Percentiles rank a stretch among this genome's conserved stretches.
These are phyloP conservation scores for Micrasema minimum DNA, from an alignment of 1,140 invertebrate genomes.

Conservation along the genomic window DNA sequence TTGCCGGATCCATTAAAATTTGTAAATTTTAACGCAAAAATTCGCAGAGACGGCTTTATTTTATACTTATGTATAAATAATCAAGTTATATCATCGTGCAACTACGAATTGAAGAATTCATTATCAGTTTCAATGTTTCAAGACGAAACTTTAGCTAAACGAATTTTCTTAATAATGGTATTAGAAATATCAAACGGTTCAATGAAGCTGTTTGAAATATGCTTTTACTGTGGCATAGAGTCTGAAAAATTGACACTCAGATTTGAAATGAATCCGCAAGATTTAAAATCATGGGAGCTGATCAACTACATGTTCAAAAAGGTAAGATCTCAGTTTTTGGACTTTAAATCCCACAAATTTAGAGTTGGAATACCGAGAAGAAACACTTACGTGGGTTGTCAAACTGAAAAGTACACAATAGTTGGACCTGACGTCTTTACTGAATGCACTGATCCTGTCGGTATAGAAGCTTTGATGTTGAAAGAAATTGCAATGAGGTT, in stretches of 20 bases:
- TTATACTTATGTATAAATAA: slow-evolving; percentile 24
- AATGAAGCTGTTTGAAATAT: slow-evolving; percentile 42
- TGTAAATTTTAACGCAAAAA: not conserved
- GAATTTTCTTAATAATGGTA: slow-evolving; percentile 9
- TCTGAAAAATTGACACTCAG: slow-evolving; percentile 31
- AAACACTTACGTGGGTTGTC: slow-evolving; percentile 34
- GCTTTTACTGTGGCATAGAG: slow-evolving; percentile 38
- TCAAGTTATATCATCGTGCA: slow-evolving; percentile 1
- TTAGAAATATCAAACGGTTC: slow-evolving; percentile 30
- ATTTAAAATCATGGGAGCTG: not conserved
- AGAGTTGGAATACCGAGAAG: slow-evolving; percentile 23
- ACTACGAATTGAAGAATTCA: not conserved
- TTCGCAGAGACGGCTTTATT: slow-evolving; percentile 10
- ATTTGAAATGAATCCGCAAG: not conserved
- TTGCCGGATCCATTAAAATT: slow-evolving; percentile 18
- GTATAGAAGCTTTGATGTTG: slow-evolving; percentile 40
- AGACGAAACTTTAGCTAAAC: slow-evolving; percentile 4
- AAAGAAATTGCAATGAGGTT: slow-evolving; percentile 28
- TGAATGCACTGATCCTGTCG: slow-evolving; percentile 6
- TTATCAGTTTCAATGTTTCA: slow-evolving; percentile 5
- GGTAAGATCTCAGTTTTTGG: slow-evolving; percentile 15
- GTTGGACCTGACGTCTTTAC: slow-evolving; percentile 14
- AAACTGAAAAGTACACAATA: slow-evolving; percentile 4
- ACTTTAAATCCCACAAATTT: slow-evolving; percentile 39
- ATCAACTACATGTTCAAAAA: slow-evolving; percentile 2